These are phyloP conservation scores for Euspilapteryx auroguttella DNA, from an alignment of 2,888 invertebrate genomes.

Conservation along the genomic window DNA sequence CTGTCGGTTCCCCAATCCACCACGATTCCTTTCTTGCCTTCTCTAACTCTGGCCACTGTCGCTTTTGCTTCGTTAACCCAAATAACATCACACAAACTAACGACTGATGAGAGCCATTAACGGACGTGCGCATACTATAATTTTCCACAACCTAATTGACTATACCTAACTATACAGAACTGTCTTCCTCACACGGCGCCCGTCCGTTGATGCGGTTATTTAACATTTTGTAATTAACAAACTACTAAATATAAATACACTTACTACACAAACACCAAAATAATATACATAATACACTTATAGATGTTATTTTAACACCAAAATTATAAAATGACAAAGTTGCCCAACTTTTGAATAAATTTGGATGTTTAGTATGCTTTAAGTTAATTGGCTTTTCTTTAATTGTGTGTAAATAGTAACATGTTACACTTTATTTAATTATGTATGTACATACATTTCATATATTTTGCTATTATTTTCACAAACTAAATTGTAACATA, in stretches of 20 bases:
- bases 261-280: constrained; percentile 54
- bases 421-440: no score
- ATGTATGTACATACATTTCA: no score
- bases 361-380: no score
- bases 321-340: no score
- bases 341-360: constrained; percentile 4
- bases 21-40: constrained; percentile 9
- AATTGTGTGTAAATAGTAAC: no score
- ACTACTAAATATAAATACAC: constrained; percentile 23
- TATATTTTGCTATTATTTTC: no score
- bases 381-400: no score
- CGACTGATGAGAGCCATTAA: constrained; percentile 39
- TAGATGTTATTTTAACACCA: constrained; percentile 62
- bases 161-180: constrained; percentile 9
- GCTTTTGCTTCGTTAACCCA: constrained; percentile 50
- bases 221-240: constrained; percentile 14
- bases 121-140: constrained; percentile 35
- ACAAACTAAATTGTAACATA: no score
- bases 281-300: constrained; percentile 57
- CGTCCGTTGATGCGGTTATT: constrained; percentile 45
- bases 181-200: constrained; percentile 25
- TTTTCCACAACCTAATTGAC: not conserved
- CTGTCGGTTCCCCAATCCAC: constrained; percentile 32
- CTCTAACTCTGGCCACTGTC: constrained; percentile 15
- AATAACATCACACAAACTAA: constrained; percentile 21